Base-by-base conservation (phyloP, 2,113 vertebrate genomes). In the Cyanoramphus novaezelandiae region DNA sequence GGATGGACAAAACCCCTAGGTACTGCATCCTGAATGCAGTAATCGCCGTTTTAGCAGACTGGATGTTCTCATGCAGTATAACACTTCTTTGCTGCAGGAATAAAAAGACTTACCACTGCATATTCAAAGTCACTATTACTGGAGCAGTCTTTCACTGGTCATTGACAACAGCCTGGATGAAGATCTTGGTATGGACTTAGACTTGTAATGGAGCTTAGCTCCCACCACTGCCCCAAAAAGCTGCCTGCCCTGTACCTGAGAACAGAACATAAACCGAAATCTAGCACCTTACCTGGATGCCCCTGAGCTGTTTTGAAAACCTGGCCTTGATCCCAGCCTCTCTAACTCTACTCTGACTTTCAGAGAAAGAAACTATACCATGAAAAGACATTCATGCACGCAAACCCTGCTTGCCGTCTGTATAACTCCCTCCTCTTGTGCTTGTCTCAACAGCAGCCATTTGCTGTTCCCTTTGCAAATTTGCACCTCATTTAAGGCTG, bases 401-500 rank as follows among this genome's bases (percentile, higher is more conserved):
- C 90, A 50, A 88, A 88, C 49, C 31, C 60, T 71, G 39, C 35
- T 19, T 19, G 33, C 17, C 1, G 2, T 29, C 60, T 55, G 43
- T 49, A 64, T 43, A 90, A 13, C 53, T 15, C 33, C 16, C 28
- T 60, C 27, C 35, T 84, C 46, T 55, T 62, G 41, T 0, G 1
- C 62, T 74, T 71, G 55, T 80, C 80, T 81, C 78, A 95, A 63
- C 2, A 2, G 72, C 87, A 86, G 62, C 35, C 64, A 83, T 78
- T 89, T 83, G 46, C 79, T 84, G 29, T 8, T 86, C 60, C 64
- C 83, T 94, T 83, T 83, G 59, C 64, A 92, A 95, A 96, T 95
- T 67, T 87, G 71, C 63, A 96, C 70, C 41, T 95, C 82, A 82
- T 91, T 84, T 75, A 77, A 84, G 62, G 35, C 52, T 90, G 70